A percentile compares a stretch with the other conserved stretches of the same genome.
These are phyloP conservation scores for Solenopsis invicta DNA, from an alignment of 1,140 invertebrate genomes.

Conservation along the genomic window DNA sequence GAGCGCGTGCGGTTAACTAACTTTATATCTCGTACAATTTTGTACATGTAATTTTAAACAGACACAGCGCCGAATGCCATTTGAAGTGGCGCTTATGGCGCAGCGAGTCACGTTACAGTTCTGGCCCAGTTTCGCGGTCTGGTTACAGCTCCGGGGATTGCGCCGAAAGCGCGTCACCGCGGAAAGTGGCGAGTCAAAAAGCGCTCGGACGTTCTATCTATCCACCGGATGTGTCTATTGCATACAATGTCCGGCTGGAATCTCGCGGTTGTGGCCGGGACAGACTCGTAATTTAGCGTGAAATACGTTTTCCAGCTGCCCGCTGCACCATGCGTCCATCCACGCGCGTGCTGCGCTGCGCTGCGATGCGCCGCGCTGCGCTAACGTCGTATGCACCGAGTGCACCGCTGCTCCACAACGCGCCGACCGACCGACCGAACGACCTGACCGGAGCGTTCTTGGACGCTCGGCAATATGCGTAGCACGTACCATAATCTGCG, in stretches of 20 bases:
- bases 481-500: slow-evolving; percentile 54
- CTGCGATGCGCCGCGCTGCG: background rate
- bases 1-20: background rate
- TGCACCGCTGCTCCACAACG: background rate
- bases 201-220: slow-evolving; percentile 40
- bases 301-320: slow-evolving; percentile 59
- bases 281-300: slow-evolving; percentile 58
- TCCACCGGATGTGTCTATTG: slow-evolving; percentile 54
- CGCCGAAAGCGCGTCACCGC: slow-evolving; percentile 11
- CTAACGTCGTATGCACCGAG: too few species aligned
- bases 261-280: slow-evolving; percentile 62
- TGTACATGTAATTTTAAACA: slow-evolving; percentile 12
- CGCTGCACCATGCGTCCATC: background rate
- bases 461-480: slow-evolving; percentile 38
- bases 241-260: slow-evolving; percentile 59
- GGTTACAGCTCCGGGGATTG: slow-evolving; percentile 5
- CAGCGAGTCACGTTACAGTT: slow-evolving; percentile 11
- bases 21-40: background rate
- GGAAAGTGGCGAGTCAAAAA: slow-evolving; percentile 48
- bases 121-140: slow-evolving; percentile 2
- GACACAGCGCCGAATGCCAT: background rate
- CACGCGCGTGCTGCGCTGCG: background rate
- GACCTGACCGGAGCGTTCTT: background rate
- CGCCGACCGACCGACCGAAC: background rate
- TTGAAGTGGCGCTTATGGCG: background rate